Conservation (phyloP, 2,113 vertebrate genomes). For the Condylura cristata region DNA sequence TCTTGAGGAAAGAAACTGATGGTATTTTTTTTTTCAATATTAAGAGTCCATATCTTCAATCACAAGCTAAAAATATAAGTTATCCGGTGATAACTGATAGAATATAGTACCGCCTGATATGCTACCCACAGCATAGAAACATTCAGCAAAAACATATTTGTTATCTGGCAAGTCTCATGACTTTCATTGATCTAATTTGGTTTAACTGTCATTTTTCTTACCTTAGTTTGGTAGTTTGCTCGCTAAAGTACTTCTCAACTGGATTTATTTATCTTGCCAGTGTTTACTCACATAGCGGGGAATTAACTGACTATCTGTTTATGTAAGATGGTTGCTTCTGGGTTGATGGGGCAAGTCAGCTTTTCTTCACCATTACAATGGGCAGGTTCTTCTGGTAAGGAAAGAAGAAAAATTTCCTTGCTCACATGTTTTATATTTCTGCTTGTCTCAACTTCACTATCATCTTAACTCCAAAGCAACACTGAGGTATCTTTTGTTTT, state of each 20-base stretch:
- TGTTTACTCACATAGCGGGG: background rate
- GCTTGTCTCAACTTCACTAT: background rate
- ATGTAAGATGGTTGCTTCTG: background rate
- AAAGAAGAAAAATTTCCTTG: background rate
- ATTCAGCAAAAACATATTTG: background rate
- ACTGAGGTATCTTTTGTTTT: background rate
- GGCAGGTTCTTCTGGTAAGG: background rate
- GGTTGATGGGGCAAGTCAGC: background rate
- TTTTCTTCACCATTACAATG: background rate
- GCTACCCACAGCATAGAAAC: background rate
- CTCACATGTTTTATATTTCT: background rate
- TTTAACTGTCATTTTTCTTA: background rate
- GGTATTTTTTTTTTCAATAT: background rate
- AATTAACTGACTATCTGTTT: background rate
- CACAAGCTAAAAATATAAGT: background rate
- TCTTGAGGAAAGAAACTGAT: background rate
- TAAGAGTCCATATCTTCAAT: background rate
- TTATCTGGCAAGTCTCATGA: fast-evolving
- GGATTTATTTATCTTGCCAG: background rate
- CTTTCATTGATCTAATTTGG: background rate
- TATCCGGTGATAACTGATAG: background rate
- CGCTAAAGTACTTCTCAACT: background rate
- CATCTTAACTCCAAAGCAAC: background rate
- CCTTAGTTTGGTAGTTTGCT: background rate
- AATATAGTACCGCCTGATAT: background rate